These are phyloP conservation scores for Leptura quadrifasciata DNA, from an alignment of 2,888 invertebrate genomes.

Conservation along the genomic window DNA sequence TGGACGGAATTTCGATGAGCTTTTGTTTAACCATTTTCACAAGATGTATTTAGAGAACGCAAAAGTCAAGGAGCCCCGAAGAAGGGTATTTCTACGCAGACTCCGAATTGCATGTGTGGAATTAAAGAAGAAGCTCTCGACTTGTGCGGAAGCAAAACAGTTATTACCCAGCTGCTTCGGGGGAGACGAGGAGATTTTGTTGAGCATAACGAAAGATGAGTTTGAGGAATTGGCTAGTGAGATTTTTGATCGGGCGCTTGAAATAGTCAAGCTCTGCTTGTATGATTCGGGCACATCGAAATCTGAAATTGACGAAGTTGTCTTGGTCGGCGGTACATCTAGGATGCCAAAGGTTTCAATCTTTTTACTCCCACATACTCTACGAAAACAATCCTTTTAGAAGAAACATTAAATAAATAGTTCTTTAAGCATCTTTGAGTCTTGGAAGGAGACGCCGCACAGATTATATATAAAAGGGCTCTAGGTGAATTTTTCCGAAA, in stretches of 20 bases:
- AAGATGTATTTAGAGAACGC: neutral
- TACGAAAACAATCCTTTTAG: too few species aligned
- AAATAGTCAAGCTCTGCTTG: conserved; percentile 54
- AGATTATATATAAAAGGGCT: too few species aligned
- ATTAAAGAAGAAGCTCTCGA: conserved; percentile 48
- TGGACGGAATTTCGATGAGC: conserved; percentile 50
- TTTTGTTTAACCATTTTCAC: conserved; percentile 45
- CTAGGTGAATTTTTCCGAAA: too few species aligned
- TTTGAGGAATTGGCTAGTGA: conserved; percentile 56
- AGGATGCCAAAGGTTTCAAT: conserved; percentile 61
- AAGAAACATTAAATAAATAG: too few species aligned
- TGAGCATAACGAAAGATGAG: conserved; percentile 53
- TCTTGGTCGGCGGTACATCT: conserved; percentile 63
- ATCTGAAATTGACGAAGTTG: conserved; percentile 58
- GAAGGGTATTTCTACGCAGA: conserved; percentile 35
- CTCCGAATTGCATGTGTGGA: conserved; percentile 33
- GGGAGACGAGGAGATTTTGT: conserved; percentile 1
- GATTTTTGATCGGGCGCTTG: conserved; percentile 55
- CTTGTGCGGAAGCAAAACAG: neutral
- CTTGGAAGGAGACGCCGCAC: too few species aligned
- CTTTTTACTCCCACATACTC: neutral
- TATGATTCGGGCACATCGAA: conserved; percentile 48
- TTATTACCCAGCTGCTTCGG: conserved; percentile 12
- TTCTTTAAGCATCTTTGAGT: too few species aligned
- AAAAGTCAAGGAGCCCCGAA: conserved; percentile 28